A percentile compares a stretch with the other conserved stretches of the same genome.
These are phyloP conservation scores for Reticulitermes lucifugus DNA, from an alignment of 2,888 invertebrate genomes.

Conservation along the genomic window DNA sequence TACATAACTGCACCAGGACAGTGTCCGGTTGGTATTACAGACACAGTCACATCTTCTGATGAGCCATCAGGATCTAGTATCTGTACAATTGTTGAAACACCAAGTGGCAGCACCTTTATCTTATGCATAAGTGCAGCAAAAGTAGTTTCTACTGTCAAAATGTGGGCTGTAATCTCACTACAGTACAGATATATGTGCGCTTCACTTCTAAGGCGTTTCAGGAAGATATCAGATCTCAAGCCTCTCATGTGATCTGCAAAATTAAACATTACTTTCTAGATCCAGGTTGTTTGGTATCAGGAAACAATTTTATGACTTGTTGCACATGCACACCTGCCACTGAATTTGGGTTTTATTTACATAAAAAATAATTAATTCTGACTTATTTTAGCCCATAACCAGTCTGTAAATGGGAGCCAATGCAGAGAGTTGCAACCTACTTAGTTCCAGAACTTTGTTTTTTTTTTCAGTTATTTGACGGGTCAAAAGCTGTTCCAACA, in stretches of 20 bases:
- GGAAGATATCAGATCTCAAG: background rate
- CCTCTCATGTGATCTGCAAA: constrained; percentile 29
- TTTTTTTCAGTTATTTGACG: too few relatives aligned
- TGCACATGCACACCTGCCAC: too few relatives aligned
- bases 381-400: too few relatives aligned
- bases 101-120: background rate
- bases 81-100: background rate
- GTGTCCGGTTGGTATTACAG: constrained; percentile 29
- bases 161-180: constrained; percentile 19
- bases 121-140: background rate
- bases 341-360: too few relatives aligned
- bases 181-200: background rate
- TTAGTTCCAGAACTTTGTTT: too few relatives aligned
- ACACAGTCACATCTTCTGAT: background rate
- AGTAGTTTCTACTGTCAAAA: background rate
- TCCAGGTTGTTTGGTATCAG: too few relatives aligned
- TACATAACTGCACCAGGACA: constrained; percentile 37
- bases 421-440: too few relatives aligned
- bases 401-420: too few relatives aligned
- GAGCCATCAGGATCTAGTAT: background rate
- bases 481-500: too few relatives aligned
- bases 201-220: background rate
- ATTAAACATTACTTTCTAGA: background rate
- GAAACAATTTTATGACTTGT: too few relatives aligned
- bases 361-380: too few relatives aligned